These are phyloP conservation scores for Pandion haliaetus DNA, from an alignment of 2,113 vertebrate species.

Conservation along the genomic window DNA sequence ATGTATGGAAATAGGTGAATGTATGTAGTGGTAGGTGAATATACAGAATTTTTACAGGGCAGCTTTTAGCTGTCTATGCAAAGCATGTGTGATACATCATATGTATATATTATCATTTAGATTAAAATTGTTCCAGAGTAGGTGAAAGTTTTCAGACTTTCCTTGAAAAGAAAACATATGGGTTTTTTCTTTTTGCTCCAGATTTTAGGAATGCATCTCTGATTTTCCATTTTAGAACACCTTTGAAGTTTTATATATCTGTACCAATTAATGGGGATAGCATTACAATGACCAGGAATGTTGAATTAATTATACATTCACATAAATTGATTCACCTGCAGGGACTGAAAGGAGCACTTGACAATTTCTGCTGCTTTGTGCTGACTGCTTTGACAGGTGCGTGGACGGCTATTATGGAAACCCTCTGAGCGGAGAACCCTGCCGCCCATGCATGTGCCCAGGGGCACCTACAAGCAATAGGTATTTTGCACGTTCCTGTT, in stretches of 20 bases:
- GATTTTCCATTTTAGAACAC: neutral
- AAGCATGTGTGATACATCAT: neutral
- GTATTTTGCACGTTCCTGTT: constrained; percentile 84
- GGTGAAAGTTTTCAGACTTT: neutral
- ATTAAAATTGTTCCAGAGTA: neutral
- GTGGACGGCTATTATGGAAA: constrained; percentile 81
- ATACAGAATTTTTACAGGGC: neutral
- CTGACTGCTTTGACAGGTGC: constrained; percentile 75
- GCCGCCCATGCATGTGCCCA: constrained; percentile 83
- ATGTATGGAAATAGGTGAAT: neutral
- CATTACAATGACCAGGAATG: neutral
- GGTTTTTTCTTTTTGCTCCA: neutral
- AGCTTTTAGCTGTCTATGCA: neutral
- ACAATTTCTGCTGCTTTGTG: neutral
- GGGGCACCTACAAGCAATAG: constrained; percentile 70
- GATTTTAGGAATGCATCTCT: neutral
- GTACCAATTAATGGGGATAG: neutral
- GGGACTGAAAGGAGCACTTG: neutral
- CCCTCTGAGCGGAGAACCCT: constrained; percentile 70
- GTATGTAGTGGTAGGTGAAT: neutral
- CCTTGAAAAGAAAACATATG: neutral
- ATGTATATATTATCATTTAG: neutral
- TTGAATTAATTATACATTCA: neutral
- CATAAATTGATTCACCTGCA: neutral
- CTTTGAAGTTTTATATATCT: neutral